Evolutionary conservation across 2,113 vertebrate genomes (phyloP), one percentile per base, ranked within the genome.

Genomic region (Erinaceus europaeus): DNA sequence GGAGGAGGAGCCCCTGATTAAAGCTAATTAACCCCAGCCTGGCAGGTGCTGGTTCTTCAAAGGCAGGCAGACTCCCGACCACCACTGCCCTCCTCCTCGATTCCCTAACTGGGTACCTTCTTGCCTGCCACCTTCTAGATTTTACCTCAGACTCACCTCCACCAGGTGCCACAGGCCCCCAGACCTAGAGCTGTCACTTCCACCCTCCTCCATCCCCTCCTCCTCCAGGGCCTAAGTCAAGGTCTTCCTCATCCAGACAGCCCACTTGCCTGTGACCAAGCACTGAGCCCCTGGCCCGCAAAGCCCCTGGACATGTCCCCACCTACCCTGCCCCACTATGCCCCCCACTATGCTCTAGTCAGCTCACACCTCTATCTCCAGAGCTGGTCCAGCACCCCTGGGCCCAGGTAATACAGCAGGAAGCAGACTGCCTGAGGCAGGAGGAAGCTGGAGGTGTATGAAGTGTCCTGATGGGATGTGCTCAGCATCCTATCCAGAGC

Each of bases 11-110:
- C 48, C 69, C 25, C 71, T 57, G 71, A 94, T 93, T 81, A 86
- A 78, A 74, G 84, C 80, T 95, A 94, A 96, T 94, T 90, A 95
- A 65, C 89, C 89, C 92, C 67, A 55, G 80, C 77, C 69, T 48
- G 77, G 88, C 76, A 59, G 84, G 86, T 46, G 5, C 76, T 91
- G 69, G 80, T 76, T 92, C 91, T 91, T 93, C 90, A 93, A 93
- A 95, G 90, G 77, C 90, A 25, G 82, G 84, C 34, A 17, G 44
- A 23, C 79, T 79, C 90, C 88, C n/a, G n/a, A 86, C 36, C 34
- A 64, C n/a, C 61, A 36, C 57, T 17, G 14, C 52, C 89, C 32
- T 11, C 67, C 1, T 7, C 46, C 81, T 42, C 72, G 38, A 46
- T 32, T 34, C 5, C 32, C 42, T 84, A 67, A 64, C 42, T 77